Conservation (phyloP, 2,113 vertebrate genomes). For the Pseudorectes ferrugineus region DNA sequence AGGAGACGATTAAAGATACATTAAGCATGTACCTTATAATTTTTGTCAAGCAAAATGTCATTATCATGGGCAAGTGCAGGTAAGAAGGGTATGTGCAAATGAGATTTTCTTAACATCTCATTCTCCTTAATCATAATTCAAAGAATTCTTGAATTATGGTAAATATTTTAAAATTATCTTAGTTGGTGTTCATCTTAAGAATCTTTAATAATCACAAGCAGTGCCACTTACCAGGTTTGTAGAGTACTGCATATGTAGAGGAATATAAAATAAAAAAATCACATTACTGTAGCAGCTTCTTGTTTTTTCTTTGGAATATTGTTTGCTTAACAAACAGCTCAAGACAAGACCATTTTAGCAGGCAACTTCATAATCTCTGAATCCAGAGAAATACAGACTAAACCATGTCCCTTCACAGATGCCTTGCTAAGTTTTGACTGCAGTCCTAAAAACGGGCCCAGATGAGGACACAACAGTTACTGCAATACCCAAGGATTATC, state of each 20-base stretch:
- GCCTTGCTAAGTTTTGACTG: neutral
- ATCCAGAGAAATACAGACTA: neutral
- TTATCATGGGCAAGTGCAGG: slow-evolving; percentile 5
- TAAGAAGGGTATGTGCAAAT: slow-evolving; percentile 2
- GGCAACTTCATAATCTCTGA: neutral
- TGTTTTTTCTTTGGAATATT: neutral
- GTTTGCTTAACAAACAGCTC: neutral
- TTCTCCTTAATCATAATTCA: slow-evolving; percentile 20
- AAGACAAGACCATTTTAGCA: neutral
- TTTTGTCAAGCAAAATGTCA: slow-evolving; percentile 24
- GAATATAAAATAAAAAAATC: neutral
- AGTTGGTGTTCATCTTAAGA: slow-evolving; percentile 22
- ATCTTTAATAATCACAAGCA: slow-evolving; percentile 31
- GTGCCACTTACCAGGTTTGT: neutral
- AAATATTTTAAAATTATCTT: slow-evolving; percentile 36
- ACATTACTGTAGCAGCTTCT: neutral
- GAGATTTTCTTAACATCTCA: neutral
- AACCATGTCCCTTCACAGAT: neutral
- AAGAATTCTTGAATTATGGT: slow-evolving; percentile 26
- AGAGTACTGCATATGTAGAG: neutral
- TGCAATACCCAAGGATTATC: neutral
- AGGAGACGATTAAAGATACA: slow-evolving; percentile 1
- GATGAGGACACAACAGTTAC: neutral
- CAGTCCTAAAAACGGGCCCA: neutral
- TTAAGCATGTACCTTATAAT: slow-evolving; percentile 24